A percentile compares a stretch with the other conserved stretches of the same genome.
These are phyloP conservation scores for Trichoplusia ni DNA, from an alignment of 1,140 invertebrate species.

Conservation along the genomic window DNA sequence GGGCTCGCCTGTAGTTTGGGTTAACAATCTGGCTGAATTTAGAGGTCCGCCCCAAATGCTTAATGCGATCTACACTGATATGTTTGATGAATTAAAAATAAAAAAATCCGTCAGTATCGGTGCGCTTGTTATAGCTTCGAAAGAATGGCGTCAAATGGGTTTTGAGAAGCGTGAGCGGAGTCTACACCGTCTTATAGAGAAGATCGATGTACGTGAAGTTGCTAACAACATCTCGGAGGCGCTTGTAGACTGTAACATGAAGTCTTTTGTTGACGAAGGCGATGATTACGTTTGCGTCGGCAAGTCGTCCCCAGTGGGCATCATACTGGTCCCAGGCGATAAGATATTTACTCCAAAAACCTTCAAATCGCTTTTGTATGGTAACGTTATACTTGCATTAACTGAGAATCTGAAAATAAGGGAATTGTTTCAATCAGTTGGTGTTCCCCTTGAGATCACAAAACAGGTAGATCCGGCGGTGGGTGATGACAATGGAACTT, in stretches of 20 bases:
- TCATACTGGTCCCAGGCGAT: neutral
- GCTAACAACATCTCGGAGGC: neutral
- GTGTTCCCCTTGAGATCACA: too few species aligned
- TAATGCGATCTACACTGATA: neutral
- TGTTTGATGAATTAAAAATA: too few species aligned
- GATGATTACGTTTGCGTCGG: slow-evolving; percentile 21
- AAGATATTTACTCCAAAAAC: neutral
- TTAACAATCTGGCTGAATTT: slow-evolving; percentile 45
- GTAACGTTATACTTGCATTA: neutral
- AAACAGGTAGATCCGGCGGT: neutral
- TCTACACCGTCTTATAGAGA: neutral
- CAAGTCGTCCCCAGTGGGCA: neutral
- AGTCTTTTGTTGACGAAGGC: slow-evolving; percentile 1
- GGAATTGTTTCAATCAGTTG: too few species aligned
- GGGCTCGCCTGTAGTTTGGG: slow-evolving; percentile 43
- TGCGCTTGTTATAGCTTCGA: neutral
- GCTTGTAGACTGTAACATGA: neutral
- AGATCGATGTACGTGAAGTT: neutral
- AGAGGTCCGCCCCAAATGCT: slow-evolving; percentile 35
- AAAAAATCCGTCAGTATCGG: neutral
- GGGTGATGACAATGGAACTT: neutral
- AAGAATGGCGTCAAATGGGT: neutral
- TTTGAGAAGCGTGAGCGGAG: neutral
- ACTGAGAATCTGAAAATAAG: neutral
- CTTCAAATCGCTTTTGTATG: neutral